Base-by-base conservation (phyloP, 2,888 invertebrate species). In the Labia minor region DNA sequence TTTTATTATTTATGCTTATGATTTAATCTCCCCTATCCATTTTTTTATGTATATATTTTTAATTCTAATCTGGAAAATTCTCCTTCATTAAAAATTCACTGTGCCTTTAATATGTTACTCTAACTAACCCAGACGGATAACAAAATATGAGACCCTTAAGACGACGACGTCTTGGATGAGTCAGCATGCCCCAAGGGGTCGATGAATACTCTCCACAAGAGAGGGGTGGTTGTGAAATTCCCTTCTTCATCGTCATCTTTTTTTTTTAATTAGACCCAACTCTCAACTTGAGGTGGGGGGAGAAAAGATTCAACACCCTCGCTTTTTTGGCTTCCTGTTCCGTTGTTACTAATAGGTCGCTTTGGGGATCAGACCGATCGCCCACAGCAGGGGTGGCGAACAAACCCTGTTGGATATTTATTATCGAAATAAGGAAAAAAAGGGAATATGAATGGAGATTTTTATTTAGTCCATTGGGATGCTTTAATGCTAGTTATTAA, bases 261-360 rank as follows among this genome's bases (percentile, higher is more conserved):
- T 49, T 49, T 49, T 49, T 49, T 49, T 49, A 49, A 49, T 49
- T 49, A 49, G 49, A 49, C 49, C n/a, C 16, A 11, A 49, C n/a
- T 49, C 49, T 14, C 2, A 14, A 3, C 49, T 49, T 14, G 49
- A 49, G 49, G 14, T 49, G n/a, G 49, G n/a, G 3, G 49, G 49
- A 14, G n/a, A n/a, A n/a, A n/a, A n/a, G 49, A 16, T 49, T 49
- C 49, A 49, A 49, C 49, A 49, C 49, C 49, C 49, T 16, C 49
- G 49, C 49, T 49, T 49, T 49, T 49, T 49, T 49, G 49, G 49
- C 49, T 49, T 49, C 49, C 49, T 49, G 49, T 49, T 49, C 49
- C 49, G 49, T 49, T 49, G 49, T n/a, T 49, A 49, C 49, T 49
- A 49, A 49, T 49, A 49, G 49, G 49, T 11, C 49, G 49, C 49